A percentile compares a stretch with the other conserved stretches of the same genome.
phyloP scores from a whole-genome alignment of 2,113 vertebrate species.

The Tympanuchus pallidicinctus region DNA sequence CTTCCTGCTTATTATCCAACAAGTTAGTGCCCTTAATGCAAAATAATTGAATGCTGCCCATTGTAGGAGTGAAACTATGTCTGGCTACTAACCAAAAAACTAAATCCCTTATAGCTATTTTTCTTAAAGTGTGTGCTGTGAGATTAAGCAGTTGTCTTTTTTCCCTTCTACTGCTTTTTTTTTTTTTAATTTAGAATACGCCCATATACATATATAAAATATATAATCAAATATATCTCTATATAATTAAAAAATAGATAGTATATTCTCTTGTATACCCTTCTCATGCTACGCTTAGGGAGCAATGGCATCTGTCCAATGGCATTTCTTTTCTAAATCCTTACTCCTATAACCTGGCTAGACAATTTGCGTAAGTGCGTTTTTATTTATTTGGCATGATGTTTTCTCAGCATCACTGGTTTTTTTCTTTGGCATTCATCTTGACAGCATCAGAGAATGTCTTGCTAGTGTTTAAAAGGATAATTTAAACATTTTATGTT shows the following conservation, averaged over 20 bases:
- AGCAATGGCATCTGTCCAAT: not conserved
- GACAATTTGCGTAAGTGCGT: slow-evolving; percentile 17
- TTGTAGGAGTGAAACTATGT: slow-evolving; percentile 17
- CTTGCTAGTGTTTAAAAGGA: slow-evolving; percentile 1
- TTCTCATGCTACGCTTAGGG: not conserved
- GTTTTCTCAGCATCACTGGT: not conserved
- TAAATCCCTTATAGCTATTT: slow-evolving; percentile 55
- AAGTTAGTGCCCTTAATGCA: slow-evolving; percentile 44
- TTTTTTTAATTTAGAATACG: not conserved
- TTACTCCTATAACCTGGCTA: not conserved
- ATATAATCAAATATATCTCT: not conserved
- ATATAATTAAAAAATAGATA: not conserved
- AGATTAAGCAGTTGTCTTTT: slow-evolving; percentile 45
- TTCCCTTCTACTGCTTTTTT: not conserved
- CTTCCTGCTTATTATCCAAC: not conserved
- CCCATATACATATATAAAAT: not conserved
- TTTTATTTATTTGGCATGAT: slow-evolving; percentile 18
- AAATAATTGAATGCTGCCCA: slow-evolving; percentile 46
- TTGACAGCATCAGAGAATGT: slow-evolving; percentile 16
- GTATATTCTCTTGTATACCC: not conserved
- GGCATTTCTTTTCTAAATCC: slow-evolving; percentile 6
- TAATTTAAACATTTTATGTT: not conserved
- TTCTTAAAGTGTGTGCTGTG: slow-evolving; percentile 50
- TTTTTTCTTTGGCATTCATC: slow-evolving; percentile 4
- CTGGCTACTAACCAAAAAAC: slow-evolving; percentile 52